A percentile compares a stretch with the other conserved stretches of the same genome.
These are phyloP conservation scores for Apodemus speciosus DNA, from an alignment of 2,113 vertebrate species.

Conservation along the genomic window DNA sequence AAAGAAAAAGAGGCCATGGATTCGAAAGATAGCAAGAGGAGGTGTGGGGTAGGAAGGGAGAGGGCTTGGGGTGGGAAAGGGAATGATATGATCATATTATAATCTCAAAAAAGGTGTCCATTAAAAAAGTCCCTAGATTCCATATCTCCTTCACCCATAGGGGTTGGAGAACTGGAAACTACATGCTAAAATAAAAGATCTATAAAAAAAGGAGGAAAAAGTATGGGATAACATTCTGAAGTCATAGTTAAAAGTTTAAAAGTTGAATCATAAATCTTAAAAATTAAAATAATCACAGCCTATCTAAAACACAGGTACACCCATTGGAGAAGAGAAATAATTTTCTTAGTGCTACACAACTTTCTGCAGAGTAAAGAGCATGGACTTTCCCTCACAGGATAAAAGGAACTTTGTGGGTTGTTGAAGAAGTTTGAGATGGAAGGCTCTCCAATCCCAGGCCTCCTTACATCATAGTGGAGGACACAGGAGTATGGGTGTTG, in stretches of 20 bases:
- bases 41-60: too few species aligned
- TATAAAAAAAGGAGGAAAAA: not conserved
- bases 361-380: not conserved
- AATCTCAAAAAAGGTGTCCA: not conserved
- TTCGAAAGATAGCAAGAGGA: not conserved
- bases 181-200: not conserved
- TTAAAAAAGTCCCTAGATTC: not conserved
- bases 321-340: not conserved
- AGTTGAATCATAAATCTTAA: not conserved
- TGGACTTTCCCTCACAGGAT: not conserved
- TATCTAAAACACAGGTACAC: not conserved
- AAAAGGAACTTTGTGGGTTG: not conserved
- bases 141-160: not conserved
- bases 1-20: not conserved
- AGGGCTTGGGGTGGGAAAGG: not conserved
- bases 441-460: not conserved
- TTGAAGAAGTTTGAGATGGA: not conserved
- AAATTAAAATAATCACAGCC: constrained; percentile 11
- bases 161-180: not conserved
- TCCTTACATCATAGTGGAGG: not conserved
- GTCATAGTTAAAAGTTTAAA: not conserved
- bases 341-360: not conserved
- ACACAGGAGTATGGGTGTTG: not conserved
- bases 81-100: not conserved
- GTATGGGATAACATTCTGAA: not conserved